Percentiles rank a stretch among this genome's conserved stretches.
Evolutionary conservation across 2,113 vertebrate species (phyloP).

Genomic region (Picathartes gymnocephalus): DNA sequence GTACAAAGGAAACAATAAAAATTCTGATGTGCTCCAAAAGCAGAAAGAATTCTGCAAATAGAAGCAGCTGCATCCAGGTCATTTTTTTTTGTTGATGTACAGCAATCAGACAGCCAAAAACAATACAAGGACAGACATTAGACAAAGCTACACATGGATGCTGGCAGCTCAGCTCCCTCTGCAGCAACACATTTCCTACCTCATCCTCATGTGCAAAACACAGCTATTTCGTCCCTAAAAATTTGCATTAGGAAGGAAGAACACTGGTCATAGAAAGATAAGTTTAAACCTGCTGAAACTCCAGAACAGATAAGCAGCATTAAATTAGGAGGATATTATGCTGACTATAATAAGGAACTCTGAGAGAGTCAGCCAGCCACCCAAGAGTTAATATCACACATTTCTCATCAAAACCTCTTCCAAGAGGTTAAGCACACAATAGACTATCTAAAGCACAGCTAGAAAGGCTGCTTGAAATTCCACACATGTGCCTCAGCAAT

Average conservation of each 20-base stretch:
- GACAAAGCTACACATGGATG: neutral
- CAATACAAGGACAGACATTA: neutral
- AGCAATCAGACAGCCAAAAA: neutral
- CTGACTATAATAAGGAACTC: neutral
- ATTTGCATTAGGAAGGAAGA: neutral
- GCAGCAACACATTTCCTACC: neutral
- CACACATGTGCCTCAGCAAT: constrained; percentile 71
- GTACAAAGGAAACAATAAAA: constrained; percentile 22
- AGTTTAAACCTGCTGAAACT: constrained; percentile 24
- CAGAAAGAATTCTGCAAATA: constrained; percentile 14
- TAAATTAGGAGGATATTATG: constrained; percentile 18
- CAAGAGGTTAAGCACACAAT: constrained; percentile 77
- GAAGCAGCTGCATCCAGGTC: neutral
- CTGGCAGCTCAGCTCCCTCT: neutral
- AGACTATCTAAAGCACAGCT: constrained; percentile 73
- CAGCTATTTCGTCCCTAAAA: neutral
- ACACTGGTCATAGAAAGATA: neutral
- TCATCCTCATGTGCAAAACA: neutral
- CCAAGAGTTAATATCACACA: constrained; percentile 51
- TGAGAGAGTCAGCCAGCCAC: neutral
- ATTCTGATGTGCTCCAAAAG: neutral
- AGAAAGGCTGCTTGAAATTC: constrained; percentile 80
- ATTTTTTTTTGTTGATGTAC: neutral
- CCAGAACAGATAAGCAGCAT: neutral
- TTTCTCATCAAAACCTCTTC: constrained; percentile 73